Evolutionary conservation across 1,140 invertebrate genomes (phyloP).

Genomic region (Ephestia elutella): DNA sequence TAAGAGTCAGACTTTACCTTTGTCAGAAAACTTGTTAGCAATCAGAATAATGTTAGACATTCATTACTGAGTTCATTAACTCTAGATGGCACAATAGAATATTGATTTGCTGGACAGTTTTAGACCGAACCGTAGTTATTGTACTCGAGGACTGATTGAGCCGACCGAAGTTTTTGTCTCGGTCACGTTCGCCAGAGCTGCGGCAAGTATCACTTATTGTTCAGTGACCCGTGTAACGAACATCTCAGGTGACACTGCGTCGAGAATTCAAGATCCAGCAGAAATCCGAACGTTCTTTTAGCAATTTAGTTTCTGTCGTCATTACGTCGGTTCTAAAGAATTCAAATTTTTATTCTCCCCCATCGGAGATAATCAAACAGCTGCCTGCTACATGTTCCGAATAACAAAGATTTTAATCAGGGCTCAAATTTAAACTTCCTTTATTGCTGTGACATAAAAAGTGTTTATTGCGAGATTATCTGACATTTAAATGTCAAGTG

Average conservation of each 20-base stretch:
- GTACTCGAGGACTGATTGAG: not conserved
- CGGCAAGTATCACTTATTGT: not conserved
- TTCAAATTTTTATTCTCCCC: slow-evolving; percentile 37
- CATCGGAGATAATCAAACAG: slow-evolving; percentile 44
- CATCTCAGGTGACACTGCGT: slow-evolving; percentile 2
- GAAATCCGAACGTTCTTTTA: slow-evolving; percentile 28
- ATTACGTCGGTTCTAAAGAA: slow-evolving; percentile 33
- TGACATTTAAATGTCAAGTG: too few relatives aligned
- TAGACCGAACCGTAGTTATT: not conserved
- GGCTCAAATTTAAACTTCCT: not conserved
- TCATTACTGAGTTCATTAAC: not conserved
- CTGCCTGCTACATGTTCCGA: slow-evolving; percentile 37
- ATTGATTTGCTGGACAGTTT: not conserved
- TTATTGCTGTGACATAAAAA: not conserved
- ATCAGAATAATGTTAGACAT: too few relatives aligned
- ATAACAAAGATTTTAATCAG: slow-evolving; percentile 30
- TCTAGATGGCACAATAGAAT: not conserved
- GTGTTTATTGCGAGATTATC: not conserved
- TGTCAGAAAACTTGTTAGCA: too few relatives aligned
- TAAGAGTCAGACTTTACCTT: too few relatives aligned
- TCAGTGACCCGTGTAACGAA: not conserved
- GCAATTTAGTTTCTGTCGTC: slow-evolving; percentile 29
- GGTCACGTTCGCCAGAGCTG: not conserved
- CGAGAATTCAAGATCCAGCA: slow-evolving; percentile 10
- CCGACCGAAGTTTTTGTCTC: not conserved